Evolutionary conservation across 2,888 invertebrate species (phyloP).

Genomic region (Philereme transversata): DNA sequence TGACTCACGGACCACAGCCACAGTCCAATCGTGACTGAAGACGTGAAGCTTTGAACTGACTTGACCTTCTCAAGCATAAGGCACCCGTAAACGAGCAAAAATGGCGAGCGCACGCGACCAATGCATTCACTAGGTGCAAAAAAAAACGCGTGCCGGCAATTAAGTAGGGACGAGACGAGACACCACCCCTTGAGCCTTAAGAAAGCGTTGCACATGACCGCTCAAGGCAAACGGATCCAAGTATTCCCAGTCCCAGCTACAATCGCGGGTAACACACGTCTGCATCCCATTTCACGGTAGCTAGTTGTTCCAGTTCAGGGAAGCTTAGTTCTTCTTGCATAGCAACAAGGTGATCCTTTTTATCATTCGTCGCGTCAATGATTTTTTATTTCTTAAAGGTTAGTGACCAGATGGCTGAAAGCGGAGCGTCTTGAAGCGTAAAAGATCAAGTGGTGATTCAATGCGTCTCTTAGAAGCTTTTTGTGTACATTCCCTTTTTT

Average conservation of each 20-base stretch:
- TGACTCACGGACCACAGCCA: constrained; percentile 55
- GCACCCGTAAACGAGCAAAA: too few species aligned
- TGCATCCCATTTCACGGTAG: constrained; percentile 52
- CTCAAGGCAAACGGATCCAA: constrained; percentile 63
- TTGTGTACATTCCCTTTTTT: too few species aligned
- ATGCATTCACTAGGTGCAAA: constrained; percentile 64
- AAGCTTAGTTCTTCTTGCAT: constrained; percentile 57
- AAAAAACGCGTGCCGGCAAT: constrained; percentile 78
- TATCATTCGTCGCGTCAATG: constrained; percentile 27
- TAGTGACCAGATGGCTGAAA: too few species aligned
- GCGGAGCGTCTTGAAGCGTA: too few species aligned
- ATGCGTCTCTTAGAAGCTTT: too few species aligned
- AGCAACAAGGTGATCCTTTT: constrained; percentile 60
- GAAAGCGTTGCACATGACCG: constrained; percentile 61
- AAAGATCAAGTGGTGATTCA: too few species aligned
- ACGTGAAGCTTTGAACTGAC: constrained; percentile 60
- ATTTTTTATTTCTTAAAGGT: too few species aligned
- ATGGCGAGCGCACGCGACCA: constrained; percentile 56
- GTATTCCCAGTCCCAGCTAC: constrained; percentile 41
- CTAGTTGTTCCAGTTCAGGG: constrained; percentile 56
- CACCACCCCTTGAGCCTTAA: constrained; percentile 51
- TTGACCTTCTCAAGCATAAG: constrained; percentile 61
- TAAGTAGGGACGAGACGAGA: constrained; percentile 64
- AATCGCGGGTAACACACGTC: constrained; percentile 72
- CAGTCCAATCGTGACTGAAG: constrained; percentile 57